These are phyloP conservation scores for Taenioides sp. DNA, from an alignment of 2,797 vertebrate genomes.

Conservation along the genomic window DNA sequence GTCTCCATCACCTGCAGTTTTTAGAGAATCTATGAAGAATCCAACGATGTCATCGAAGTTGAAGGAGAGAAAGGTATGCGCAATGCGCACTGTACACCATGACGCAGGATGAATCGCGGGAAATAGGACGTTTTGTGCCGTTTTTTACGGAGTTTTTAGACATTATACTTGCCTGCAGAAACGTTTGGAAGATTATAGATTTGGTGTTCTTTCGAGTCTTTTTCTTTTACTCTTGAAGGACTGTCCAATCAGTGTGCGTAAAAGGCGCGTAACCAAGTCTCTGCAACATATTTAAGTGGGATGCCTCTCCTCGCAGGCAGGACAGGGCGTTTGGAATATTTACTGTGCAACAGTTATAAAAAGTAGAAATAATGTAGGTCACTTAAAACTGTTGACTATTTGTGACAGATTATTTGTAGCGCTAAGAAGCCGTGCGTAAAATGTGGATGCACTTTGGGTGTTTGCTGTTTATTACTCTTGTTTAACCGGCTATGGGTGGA, in stretches of 20 bases:
- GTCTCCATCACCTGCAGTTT: constrained; percentile 23
- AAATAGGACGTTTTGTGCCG: constrained; percentile 19
- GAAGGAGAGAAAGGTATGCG: constrained; percentile 92
- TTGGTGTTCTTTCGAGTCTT: not conserved
- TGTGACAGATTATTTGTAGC: not conserved
- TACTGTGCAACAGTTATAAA: too few relatives aligned
- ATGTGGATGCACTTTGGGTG: not conserved
- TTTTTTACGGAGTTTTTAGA: constrained; percentile 14
- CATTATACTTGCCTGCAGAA: not conserved
- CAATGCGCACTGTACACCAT: constrained; percentile 47
- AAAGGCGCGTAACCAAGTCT: not conserved
- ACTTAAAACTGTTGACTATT: not conserved
- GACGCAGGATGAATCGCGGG: constrained; percentile 19
- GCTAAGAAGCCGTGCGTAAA: not conserved
- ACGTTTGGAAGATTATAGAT: not conserved
- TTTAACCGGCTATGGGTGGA: not conserved
- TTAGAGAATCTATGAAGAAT: constrained; percentile 35
- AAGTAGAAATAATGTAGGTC: not conserved
- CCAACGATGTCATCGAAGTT: constrained; percentile 87
- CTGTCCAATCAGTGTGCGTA: not conserved
- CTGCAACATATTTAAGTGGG: not conserved
- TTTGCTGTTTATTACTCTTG: not conserved
- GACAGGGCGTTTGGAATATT: not conserved
- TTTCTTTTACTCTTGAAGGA: not conserved
- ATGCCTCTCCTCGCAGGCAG: not conserved